A percentile compares a stretch with the other conserved stretches of the same genome.
These are phyloP conservation scores for Pangasianodon hypophthalmus DNA, from an alignment of 2,113 vertebrate genomes.

Conservation along the genomic window DNA sequence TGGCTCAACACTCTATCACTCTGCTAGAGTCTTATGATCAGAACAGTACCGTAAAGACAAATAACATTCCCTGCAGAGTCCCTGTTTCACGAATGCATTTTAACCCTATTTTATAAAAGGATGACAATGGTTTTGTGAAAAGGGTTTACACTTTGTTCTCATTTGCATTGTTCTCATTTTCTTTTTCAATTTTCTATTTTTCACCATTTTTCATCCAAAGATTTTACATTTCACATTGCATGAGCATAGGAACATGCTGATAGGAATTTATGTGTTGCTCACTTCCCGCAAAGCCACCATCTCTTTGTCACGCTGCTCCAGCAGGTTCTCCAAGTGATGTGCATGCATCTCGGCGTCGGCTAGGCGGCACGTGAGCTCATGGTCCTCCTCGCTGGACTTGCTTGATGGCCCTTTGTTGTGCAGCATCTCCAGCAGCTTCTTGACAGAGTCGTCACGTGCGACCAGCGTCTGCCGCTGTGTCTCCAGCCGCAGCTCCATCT, in stretches of 20 bases:
- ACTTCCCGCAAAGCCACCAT: conserved; percentile 91
- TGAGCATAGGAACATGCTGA: not conserved
- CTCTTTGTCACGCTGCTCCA: conserved; percentile 95
- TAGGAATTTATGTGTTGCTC: conserved; percentile 42
- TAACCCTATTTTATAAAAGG: not conserved
- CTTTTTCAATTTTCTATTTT: not conserved
- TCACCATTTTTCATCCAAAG: not conserved
- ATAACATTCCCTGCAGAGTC: conserved; percentile 9
- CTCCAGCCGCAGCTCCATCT: conserved; percentile 97
- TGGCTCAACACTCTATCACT: conserved; percentile 29
- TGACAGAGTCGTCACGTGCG: conserved; percentile 95
- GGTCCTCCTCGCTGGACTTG: conserved; percentile 94
- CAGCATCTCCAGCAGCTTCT: conserved; percentile 98
- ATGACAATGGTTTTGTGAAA: not conserved
- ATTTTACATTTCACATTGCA: not conserved
- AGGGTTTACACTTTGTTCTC: not conserved
- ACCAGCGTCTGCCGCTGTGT: conserved; percentile 94
- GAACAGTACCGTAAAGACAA: conserved; percentile 33
- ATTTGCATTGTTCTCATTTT: not conserved
- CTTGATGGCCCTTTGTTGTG: conserved; percentile 95
- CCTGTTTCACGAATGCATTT: conserved; percentile 20
- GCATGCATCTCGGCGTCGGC: conserved; percentile 97
- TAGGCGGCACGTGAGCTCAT: conserved; percentile 89
- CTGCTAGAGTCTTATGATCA: conserved; percentile 28
- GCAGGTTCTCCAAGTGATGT: conserved; percentile 91